Conservation (phyloP, 2,113 vertebrate genomes). For the Rissa tridactyla region DNA sequence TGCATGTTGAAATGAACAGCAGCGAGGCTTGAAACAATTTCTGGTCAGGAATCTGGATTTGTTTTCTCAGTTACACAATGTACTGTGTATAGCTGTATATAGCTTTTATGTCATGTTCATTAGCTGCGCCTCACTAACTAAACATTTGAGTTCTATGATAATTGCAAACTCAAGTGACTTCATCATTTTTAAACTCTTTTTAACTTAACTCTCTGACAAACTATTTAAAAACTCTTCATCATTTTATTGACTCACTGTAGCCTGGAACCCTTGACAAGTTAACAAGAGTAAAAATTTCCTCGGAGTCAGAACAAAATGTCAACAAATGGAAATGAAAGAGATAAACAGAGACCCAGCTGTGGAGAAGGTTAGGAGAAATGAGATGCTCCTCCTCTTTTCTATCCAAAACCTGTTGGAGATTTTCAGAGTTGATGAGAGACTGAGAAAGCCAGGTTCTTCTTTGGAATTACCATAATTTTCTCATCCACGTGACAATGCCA, state of each 20-base stretch:
- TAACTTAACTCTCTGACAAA: not conserved
- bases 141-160: not conserved
- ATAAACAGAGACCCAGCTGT: not conserved
- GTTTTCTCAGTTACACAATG: not conserved
- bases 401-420: not conserved
- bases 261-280: not conserved
- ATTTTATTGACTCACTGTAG: not conserved
- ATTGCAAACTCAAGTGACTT: not conserved
- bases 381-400: not conserved
- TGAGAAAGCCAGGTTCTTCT: not conserved
- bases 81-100: not conserved
- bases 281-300: not conserved
- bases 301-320: not conserved
- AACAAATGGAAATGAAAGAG: not conserved
- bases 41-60: slow-evolving; percentile 10
- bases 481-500: not conserved
- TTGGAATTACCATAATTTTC: not conserved
- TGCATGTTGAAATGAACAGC: slow-evolving; percentile 36
- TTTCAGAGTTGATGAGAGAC: not conserved
- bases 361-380: not conserved
- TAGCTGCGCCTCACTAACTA: not conserved
- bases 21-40: slow-evolving; percentile 1
- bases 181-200: not conserved
- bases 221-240: not conserved
- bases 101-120: not conserved